A percentile compares a stretch with the other conserved stretches of the same genome.
phyloP scores from a whole-genome alignment of 2,888 invertebrate genomes.

The Thelaira solivaga region DNA sequence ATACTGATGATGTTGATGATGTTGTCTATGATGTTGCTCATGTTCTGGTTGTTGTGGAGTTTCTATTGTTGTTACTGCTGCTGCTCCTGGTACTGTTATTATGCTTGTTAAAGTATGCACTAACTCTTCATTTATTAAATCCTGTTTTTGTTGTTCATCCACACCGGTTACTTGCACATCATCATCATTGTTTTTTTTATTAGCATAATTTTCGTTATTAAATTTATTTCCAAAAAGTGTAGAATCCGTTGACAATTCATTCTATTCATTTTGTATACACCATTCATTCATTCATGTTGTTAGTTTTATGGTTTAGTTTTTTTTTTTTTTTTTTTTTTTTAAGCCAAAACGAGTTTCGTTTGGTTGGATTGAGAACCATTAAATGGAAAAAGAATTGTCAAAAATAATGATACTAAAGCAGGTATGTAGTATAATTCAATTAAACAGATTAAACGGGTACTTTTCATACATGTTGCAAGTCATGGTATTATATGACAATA shows the following conservation, averaged over 20 bases:
- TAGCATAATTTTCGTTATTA: constrained; percentile 3
- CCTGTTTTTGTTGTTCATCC: constrained; percentile 10
- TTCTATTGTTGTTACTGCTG: constrained; percentile 20
- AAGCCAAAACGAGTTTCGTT: constrained; percentile 23
- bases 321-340: constrained; percentile 28
- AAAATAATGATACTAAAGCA: constrained; percentile 20
- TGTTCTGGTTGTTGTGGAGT: constrained; percentile 54
- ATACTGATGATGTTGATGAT: constrained; percentile 44
- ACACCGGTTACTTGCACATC: not conserved
- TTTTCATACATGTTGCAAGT: no score
- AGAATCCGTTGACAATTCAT: constrained; percentile 30
- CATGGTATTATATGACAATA: no score
- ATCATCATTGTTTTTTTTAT: constrained; percentile 34
- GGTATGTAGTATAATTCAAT: no score
- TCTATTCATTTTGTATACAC: constrained; percentile 25
- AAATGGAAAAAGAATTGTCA: constrained; percentile 60
- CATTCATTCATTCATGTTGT: constrained; percentile 36
- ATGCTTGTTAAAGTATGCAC: constrained; percentile 55
- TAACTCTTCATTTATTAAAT: constrained; percentile 52
- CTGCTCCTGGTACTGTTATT: constrained; percentile 47
- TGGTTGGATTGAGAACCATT: constrained; percentile 51
- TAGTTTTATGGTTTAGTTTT: not conserved
- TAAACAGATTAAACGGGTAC: no score
- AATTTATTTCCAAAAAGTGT: constrained; percentile 22
- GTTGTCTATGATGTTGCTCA: constrained; percentile 38